phyloP scores from a whole-genome alignment of 2,888 invertebrate genomes.

The Ceramica pisi region DNA sequence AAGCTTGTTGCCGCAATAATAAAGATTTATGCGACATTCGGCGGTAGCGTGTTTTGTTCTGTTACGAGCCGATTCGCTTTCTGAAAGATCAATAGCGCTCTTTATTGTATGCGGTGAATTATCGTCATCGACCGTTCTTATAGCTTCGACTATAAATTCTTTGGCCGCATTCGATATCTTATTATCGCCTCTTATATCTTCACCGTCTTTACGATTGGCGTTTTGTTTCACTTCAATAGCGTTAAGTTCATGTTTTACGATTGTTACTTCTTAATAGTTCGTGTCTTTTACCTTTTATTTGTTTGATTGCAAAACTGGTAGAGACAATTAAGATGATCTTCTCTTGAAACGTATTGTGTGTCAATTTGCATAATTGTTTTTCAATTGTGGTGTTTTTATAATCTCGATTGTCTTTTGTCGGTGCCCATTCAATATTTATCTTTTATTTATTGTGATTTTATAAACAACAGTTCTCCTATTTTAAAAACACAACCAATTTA shows the following conservation, averaged over 20 bases:
- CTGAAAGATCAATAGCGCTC: constrained; percentile 89
- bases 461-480: not conserved
- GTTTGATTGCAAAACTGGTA: constrained; percentile 46
- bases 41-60: constrained; percentile 90
- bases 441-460: constrained; percentile 7
- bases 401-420: constrained; percentile 23
- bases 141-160: constrained; percentile 83
- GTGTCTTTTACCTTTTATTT: constrained; percentile 57
- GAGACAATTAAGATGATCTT: constrained; percentile 35
- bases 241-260: constrained; percentile 69
- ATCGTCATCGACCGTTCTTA: constrained; percentile 85
- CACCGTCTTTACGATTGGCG: constrained; percentile 75
- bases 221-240: constrained; percentile 74
- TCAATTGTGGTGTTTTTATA: constrained; percentile 17
- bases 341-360: constrained; percentile 20
- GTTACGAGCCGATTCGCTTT: constrained; percentile 89
- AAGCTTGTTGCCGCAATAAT: constrained; percentile 91
- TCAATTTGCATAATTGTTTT: constrained; percentile 49
- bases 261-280: constrained; percentile 63
- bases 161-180: constrained; percentile 82
- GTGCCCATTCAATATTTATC: constrained; percentile 6
- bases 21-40: constrained; percentile 90
- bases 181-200: constrained; percentile 87
- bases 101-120: constrained; percentile 88
- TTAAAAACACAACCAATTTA: not conserved